A percentile compares a stretch with the other conserved stretches of the same genome.
Conservation (phyloP, 2,888 invertebrate genomes). For the Ochlodes sylvanus region DNA sequence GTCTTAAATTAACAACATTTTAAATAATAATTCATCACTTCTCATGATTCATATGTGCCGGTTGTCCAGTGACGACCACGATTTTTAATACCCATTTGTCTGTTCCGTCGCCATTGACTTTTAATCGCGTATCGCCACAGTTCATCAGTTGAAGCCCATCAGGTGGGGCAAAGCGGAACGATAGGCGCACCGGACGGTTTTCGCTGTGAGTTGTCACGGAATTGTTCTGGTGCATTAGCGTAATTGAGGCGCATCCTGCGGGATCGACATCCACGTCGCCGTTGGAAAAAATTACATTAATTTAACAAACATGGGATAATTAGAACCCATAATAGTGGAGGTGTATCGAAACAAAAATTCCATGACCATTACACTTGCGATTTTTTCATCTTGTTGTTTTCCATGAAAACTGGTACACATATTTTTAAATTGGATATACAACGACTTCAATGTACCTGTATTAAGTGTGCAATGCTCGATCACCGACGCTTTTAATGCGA, state of each 20-base stretch:
- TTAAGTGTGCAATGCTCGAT: slow-evolving; percentile 33
- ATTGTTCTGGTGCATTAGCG: slow-evolving; percentile 59
- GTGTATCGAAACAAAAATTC: no score
- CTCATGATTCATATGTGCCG: no score
- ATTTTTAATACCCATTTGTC: no score
- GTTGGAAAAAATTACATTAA: slow-evolving; percentile 48
- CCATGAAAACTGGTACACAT: no score
- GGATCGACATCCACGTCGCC: slow-evolving; percentile 48
- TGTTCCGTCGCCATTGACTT: no score
- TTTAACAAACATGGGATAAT: slow-evolving; percentile 49
- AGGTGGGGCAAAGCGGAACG: not conserved
- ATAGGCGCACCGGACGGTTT: slow-evolving; percentile 17
- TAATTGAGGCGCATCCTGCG: slow-evolving; percentile 63
- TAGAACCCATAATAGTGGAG: slow-evolving; percentile 36
- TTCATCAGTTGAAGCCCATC: not conserved
- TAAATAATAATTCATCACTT: no score
- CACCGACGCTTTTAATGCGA: slow-evolving; percentile 35
- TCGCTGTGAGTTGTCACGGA: slow-evolving; percentile 39
- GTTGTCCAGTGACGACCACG: no score
- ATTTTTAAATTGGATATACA: slow-evolving; percentile 22
- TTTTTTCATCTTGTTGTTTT: no score
- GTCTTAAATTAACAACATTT: no score
- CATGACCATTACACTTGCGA: no score
- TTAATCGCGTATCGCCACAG: no score
- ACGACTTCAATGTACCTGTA: slow-evolving; percentile 8